phyloP scores from a whole-genome alignment of 2,797 vertebrate genomes.

The Pelobates cultripes region DNA sequence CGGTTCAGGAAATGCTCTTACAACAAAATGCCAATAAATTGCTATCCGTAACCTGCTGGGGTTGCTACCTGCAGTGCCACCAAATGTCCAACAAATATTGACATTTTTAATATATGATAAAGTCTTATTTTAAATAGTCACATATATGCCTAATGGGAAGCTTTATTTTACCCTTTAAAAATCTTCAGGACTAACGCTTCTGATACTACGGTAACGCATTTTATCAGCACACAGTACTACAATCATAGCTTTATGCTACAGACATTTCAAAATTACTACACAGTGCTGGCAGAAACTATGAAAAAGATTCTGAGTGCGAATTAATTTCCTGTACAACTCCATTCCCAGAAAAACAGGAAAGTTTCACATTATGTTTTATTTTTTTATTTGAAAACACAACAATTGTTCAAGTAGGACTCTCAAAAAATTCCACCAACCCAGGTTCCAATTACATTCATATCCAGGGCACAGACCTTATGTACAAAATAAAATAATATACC shows the following conservation, averaged over 20 bases:
- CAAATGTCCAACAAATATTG: too few relatives aligned
- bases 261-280: slow-evolving; percentile 5
- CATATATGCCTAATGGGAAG: too few relatives aligned
- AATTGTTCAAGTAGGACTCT: slow-evolving; percentile 30
- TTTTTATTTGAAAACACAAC: slow-evolving; percentile 31
- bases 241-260: slow-evolving; percentile 3
- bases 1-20: too few relatives aligned
- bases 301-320: slow-evolving; percentile 28
- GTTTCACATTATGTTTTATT: slow-evolving; percentile 29
- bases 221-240: neutral
- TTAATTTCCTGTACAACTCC: slow-evolving; percentile 36
- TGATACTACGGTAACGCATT: too few relatives aligned
- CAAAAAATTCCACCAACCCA: slow-evolving; percentile 3
- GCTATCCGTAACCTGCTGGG: too few relatives aligned
- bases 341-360: slow-evolving; percentile 52
- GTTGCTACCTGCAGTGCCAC: too few relatives aligned
- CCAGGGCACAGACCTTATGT: neutral
- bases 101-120: too few relatives aligned
- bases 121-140: too few relatives aligned
- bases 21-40: too few relatives aligned
- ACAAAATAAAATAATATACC: too few relatives aligned
- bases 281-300: slow-evolving; percentile 28
- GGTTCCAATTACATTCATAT: neutral
- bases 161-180: too few relatives aligned
- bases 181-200: too few relatives aligned